Evolutionary conservation across 2,888 invertebrate genomes (phyloP).

Genomic region (Himalopsyche japonica): DNA sequence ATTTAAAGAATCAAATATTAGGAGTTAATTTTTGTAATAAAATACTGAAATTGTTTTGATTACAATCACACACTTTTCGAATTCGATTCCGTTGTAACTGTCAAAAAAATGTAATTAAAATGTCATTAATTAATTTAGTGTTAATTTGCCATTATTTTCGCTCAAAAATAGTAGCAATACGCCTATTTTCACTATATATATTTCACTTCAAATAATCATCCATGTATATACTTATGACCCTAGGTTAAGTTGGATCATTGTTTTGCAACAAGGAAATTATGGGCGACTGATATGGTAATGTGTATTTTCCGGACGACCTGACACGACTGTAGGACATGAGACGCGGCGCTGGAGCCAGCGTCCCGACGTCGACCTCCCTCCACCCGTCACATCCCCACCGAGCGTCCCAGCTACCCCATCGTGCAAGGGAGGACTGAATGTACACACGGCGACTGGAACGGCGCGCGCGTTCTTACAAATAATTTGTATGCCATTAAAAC

Average conservation of each 20-base stretch:
- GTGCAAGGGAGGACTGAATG: not conserved
- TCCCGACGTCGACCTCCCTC: slow-evolving; percentile 19
- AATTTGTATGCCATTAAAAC: not conserved
- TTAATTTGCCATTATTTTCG: too few species aligned
- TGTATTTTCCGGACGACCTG: not conserved
- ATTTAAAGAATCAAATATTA: too few species aligned
- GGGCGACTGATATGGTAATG: not conserved
- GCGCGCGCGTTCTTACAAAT: too few species aligned
- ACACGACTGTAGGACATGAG: slow-evolving; percentile 3
- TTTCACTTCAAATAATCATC: too few species aligned
- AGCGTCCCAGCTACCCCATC: not conserved
- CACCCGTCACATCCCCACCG: slow-evolving; percentile 11
- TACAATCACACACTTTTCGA: too few species aligned
- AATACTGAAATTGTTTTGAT: too few species aligned
- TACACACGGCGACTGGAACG: not conserved
- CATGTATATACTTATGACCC: not conserved
- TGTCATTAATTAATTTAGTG: too few species aligned
- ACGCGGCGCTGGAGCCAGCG: slow-evolving; percentile 15
- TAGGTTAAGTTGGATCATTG: not conserved
- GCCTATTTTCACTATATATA: too few species aligned
- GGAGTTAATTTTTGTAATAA: too few species aligned
- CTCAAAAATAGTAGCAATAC: too few species aligned
- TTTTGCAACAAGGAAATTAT: not conserved
- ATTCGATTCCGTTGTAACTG: too few species aligned
- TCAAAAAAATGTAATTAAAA: too few species aligned